phyloP scores from a whole-genome alignment of 30 jellyfish, hydroid and myxozoan species.

The Cassiopea andromeda region DNA sequence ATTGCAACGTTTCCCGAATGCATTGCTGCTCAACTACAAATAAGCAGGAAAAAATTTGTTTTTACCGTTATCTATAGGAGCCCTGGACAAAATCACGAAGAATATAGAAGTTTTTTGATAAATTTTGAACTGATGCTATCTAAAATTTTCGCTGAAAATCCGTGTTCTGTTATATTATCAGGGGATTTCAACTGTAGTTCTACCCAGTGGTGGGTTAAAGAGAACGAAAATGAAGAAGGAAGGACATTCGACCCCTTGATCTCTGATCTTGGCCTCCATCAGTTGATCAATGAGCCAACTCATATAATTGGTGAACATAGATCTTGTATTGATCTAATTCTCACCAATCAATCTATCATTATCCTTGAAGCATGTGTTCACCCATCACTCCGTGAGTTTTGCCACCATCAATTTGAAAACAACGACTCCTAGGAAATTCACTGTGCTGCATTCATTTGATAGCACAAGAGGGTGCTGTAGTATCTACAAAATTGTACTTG shows the following conservation, averaged over 20 bases:
- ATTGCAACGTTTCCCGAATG: no score
- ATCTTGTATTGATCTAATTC: conserved; percentile 37
- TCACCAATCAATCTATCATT: conserved; percentile 40
- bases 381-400: background rate
- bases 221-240: conserved; percentile 28
- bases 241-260: conserved; percentile 6
- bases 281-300: conserved; percentile 19
- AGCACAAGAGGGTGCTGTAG: background rate
- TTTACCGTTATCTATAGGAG: conserved; percentile 3
- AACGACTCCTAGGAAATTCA: conserved; percentile 6
- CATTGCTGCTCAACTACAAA: no score
- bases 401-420: conserved; percentile 22
- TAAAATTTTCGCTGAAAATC: background rate
- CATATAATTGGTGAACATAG: conserved; percentile 27
- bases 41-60: background rate
- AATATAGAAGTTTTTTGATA: background rate
- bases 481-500: background rate
- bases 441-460: no score
- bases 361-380: conserved; percentile 14
- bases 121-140: background rate
- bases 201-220: no score
- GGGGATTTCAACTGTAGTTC: background rate
- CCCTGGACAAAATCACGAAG: background rate
- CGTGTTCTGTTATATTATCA: background rate
- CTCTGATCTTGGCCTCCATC: conserved; percentile 35